Evolutionary conservation across 1,140 invertebrate species (phyloP).

Genomic region (Anastrepha obliqua): DNA sequence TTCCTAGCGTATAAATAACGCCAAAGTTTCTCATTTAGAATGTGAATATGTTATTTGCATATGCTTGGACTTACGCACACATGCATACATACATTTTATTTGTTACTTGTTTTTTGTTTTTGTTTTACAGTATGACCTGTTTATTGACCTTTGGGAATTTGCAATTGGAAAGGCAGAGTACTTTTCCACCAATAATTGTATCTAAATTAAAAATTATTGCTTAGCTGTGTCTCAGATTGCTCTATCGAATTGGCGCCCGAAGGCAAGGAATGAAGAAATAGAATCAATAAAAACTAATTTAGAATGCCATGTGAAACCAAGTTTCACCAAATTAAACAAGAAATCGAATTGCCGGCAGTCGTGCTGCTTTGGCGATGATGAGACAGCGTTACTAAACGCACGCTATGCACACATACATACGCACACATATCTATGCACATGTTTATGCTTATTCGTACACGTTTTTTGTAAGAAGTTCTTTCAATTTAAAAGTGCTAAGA

Average conservation of each 20-base stretch:
- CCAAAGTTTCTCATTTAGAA: no score
- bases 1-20: no score
- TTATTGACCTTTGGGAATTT: background rate
- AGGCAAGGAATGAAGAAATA: background rate
- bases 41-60: no score
- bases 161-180: background rate
- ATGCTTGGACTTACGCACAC: no score
- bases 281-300: background rate
- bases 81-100: no score
- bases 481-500: no score
- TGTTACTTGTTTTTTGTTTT: no score
- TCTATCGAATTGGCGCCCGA: background rate
- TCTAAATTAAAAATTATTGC: background rate
- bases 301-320: background rate
- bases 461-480: background rate
- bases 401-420: background rate
- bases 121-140: background rate
- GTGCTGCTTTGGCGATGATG: background rate
- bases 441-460: no score
- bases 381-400: background rate
- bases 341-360: background rate
- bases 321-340: background rate
- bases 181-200: conserved; percentile 3
- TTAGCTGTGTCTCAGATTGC: background rate
- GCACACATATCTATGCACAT: background rate